A percentile compares a stretch with the other conserved stretches of the same genome.
phyloP scores from a whole-genome alignment of 1,140 invertebrate genomes.

The Planococcus citri region DNA sequence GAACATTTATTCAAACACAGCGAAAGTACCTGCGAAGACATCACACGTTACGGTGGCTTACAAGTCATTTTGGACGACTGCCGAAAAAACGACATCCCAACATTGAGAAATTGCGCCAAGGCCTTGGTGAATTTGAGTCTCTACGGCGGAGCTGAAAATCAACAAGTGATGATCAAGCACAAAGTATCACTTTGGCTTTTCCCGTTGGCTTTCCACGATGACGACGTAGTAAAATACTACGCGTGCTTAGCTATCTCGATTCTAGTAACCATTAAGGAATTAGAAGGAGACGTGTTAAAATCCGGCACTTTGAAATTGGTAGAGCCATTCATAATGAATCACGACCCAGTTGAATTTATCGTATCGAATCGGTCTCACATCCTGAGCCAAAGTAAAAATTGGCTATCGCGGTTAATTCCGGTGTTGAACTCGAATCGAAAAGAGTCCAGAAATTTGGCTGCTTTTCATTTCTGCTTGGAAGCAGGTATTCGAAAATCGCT shows the following conservation, averaged over 20 bases:
- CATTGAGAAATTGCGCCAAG: conserved; percentile 85
- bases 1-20: conserved; percentile 97
- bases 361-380: conserved; percentile 80
- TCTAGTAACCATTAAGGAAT: conserved; percentile 94
- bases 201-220: conserved; percentile 88
- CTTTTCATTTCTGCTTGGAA: conserved; percentile 99
- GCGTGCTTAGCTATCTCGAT: conserved; percentile 95
- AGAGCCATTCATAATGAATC: conserved; percentile 87
- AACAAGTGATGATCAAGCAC: conserved; percentile 92
- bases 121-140: conserved; percentile 91
- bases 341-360: conserved; percentile 91
- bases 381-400: conserved; percentile 92
- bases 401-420: conserved; percentile 84
- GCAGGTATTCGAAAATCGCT: conserved; percentile 95
- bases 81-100: conserved; percentile 81
- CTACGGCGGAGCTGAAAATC: conserved; percentile 88
- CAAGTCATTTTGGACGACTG: conserved; percentile 90
- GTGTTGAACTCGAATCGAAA: conserved; percentile 88
- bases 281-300: conserved; percentile 88
- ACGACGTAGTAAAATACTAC: conserved; percentile 96
- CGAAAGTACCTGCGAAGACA: conserved; percentile 84
- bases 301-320: conserved; percentile 91
- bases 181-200: conserved; percentile 97
- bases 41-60: conserved; percentile 71
- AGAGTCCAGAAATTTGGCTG: conserved; percentile 90